phyloP scores from a whole-genome alignment of 1,140 invertebrate genomes.

The honey bee (Apis mellifera) region Amel_HAv3.1 CM009931.2:14724501-14725000 shows the following conservation, averaged over 20 bases:
- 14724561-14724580: no score
- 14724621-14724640: no score
- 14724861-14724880: conserved; percentile 47
- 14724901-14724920: conserved; percentile 22
- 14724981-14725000: not conserved
- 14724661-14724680: not conserved
- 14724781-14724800: conserved; percentile 10
- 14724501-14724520: no score
- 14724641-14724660: not conserved
- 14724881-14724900: conserved; percentile 47
- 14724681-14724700: not conserved
- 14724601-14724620: no score
- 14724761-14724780: conserved; percentile 22
- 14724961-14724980: not conserved
- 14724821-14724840: conserved; percentile 29
- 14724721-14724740: not conserved
- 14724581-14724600: no score
- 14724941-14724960: conserved; percentile 27
- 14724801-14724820: conserved; percentile 12
- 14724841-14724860: conserved; percentile 39
- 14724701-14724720: not conserved
- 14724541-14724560: no score
- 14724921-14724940: conserved; percentile 51
- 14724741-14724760: conserved; percentile 10
- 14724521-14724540: no score